A percentile compares a stretch with the other conserved stretches of the same genome.
Conservation (phyloP, 2,888 invertebrate genomes). For the Cryptus armator region DNA sequence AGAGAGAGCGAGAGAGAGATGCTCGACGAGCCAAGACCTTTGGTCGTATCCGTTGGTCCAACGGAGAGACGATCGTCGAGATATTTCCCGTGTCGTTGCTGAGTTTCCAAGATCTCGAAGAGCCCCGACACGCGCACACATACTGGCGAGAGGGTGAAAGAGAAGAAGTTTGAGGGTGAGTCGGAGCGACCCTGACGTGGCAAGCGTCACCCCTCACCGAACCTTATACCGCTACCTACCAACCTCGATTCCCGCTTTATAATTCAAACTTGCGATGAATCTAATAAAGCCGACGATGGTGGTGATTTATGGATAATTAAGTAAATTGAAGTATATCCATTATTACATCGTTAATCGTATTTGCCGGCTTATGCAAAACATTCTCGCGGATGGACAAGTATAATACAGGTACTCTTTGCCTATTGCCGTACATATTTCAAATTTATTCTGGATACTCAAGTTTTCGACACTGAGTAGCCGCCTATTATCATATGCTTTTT, state of each 20-base stretch:
- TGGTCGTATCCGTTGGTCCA: constrained; percentile 24
- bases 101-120: constrained; percentile 50
- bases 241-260: constrained; percentile 53
- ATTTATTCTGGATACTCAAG: constrained; percentile 4
- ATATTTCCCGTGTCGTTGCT: constrained; percentile 36
- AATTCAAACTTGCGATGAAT: constrained; percentile 59
- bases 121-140: not conserved
- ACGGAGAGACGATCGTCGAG: constrained; percentile 24
- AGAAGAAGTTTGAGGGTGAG: constrained; percentile 1
- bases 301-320: constrained; percentile 65
- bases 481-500: constrained; percentile 28
- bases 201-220: constrained; percentile 21
- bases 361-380: constrained; percentile 35
- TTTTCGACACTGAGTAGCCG: not conserved
- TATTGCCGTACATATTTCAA: constrained; percentile 13
- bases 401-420: not conserved
- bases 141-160: constrained; percentile 29
- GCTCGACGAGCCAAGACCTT: constrained; percentile 36
- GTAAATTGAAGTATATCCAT: constrained; percentile 47
- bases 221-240: constrained; percentile 9
- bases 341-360: constrained; percentile 44
- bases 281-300: constrained; percentile 40
- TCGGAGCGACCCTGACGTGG: constrained; percentile 28
- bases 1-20: too few relatives aligned
- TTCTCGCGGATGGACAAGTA: constrained; percentile 2